A percentile compares a stretch with the other conserved stretches of the same genome.
Conservation (phyloP, 2,797 vertebrate genomes). For the Thripadectes ignobilis region DNA sequence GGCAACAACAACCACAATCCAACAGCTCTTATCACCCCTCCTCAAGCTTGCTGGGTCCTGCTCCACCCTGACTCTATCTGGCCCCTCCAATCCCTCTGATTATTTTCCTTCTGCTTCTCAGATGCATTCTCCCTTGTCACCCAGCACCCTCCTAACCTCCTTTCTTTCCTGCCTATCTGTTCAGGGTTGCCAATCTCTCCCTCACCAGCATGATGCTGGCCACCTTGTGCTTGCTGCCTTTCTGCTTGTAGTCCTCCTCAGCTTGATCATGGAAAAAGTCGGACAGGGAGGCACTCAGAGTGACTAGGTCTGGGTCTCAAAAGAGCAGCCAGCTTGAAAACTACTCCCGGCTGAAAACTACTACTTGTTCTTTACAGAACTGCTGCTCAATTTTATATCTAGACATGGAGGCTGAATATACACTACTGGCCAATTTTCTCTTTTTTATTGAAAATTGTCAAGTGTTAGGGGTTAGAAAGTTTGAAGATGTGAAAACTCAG, state of each 20-base stretch:
- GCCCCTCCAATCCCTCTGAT: not conserved
- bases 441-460: not conserved
- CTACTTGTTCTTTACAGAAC: not conserved
- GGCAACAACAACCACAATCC: not conserved
- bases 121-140: not conserved
- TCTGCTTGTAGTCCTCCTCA: not conserved
- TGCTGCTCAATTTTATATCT: not conserved
- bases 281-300: not conserved
- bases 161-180: not conserved
- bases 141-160: not conserved
- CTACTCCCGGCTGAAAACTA: not conserved
- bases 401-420: not conserved
- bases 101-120: slow-evolving; percentile 3
- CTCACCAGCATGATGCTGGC: not conserved
- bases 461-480: not conserved
- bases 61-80: not conserved
- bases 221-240: not conserved
- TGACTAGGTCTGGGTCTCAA: not conserved
- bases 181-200: not conserved
- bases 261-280: not conserved
- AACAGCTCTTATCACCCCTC: slow-evolving; percentile 8
- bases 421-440: not conserved
- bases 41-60: not conserved
- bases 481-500: not conserved
- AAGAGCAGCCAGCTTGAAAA: not conserved